Percentiles rank a stretch among this genome's conserved stretches.
Evolutionary conservation across 2,888 invertebrate genomes (phyloP).

Genomic region (Aquatica leii): DNA sequence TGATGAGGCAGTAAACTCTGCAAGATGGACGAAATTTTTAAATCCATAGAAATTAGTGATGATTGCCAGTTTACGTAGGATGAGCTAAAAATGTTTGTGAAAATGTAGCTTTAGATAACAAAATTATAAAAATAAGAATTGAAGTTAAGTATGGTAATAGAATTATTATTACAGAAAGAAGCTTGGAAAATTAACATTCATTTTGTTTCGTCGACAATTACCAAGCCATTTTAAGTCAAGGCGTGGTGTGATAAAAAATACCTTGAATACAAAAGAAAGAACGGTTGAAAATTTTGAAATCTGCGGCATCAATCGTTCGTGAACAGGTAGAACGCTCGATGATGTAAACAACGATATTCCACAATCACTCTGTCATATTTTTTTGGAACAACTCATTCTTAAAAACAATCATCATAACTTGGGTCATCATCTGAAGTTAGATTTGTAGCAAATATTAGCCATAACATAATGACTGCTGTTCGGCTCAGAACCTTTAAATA

Average conservation of each 20-base stretch:
- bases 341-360: slow-evolving; percentile 13
- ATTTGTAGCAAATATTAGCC: too few species aligned
- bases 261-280: slow-evolving; percentile 43
- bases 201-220: slow-evolving; percentile 35
- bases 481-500: background rate
- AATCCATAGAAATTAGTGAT: slow-evolving; percentile 52
- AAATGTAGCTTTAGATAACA: too few species aligned
- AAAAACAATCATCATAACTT: too few species aligned
- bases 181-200: slow-evolving; percentile 41
- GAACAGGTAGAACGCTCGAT: slow-evolving; percentile 29
- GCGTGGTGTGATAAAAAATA: slow-evolving; percentile 41
- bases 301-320: slow-evolving; percentile 40
- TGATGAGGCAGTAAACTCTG: background rate
- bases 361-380: slow-evolving; percentile 3
- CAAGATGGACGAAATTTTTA: slow-evolving; percentile 53
- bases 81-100: background rate
- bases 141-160: too few species aligned
- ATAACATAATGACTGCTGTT: too few species aligned
- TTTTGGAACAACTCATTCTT: too few species aligned
- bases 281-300: slow-evolving; percentile 19
- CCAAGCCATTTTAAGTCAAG: slow-evolving; percentile 43
- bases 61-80: slow-evolving; percentile 37
- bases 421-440: too few species aligned
- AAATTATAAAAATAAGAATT: too few species aligned
- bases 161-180: slow-evolving; percentile 46